Conservation (phyloP, 2,113 vertebrate genomes). For the Oncorhynchus kisutch region DNA sequence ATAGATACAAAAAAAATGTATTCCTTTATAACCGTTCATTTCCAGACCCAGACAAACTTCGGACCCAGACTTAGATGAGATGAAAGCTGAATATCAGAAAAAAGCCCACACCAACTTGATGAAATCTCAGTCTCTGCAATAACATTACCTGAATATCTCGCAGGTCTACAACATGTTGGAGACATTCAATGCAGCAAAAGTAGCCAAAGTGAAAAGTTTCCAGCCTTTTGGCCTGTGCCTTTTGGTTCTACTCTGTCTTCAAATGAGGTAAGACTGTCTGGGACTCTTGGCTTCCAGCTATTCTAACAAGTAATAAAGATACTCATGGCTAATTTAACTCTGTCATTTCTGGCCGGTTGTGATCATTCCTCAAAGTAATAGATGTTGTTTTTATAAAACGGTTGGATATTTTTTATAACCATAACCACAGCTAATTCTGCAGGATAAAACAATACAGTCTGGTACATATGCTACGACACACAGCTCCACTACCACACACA, state of each 20-base stretch:
- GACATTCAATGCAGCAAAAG: neutral
- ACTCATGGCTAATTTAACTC: slow-evolving; percentile 42
- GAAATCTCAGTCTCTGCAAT: neutral
- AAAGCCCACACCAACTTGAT: too few species aligned
- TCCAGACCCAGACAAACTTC: too few species aligned
- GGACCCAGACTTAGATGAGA: neutral
- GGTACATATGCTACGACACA: neutral
- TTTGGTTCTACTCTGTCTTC: slow-evolving; percentile 29
- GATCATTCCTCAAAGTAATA: slow-evolving; percentile 32
- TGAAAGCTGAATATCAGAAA: neutral
- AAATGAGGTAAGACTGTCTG: slow-evolving; percentile 53
- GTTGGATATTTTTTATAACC: neutral
- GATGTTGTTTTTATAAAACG: slow-evolving; percentile 32
- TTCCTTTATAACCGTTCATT: too few species aligned
- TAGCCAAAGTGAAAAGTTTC: slow-evolving; percentile 6
- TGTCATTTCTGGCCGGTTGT: slow-evolving; percentile 42
- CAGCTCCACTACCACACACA: neutral
- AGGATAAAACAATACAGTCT: neutral
- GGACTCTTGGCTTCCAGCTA: slow-evolving; percentile 11
- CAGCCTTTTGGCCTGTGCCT: slow-evolving; percentile 20
- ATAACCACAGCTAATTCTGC: neutral
- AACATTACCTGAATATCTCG: neutral
- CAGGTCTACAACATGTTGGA: slow-evolving; percentile 10
- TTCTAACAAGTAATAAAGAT: slow-evolving; percentile 41
- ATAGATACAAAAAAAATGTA: too few species aligned